These are phyloP conservation scores for Propithecus perrieri DNA, from an alignment of 2,797 vertebrate species.

Conservation along the genomic window DNA sequence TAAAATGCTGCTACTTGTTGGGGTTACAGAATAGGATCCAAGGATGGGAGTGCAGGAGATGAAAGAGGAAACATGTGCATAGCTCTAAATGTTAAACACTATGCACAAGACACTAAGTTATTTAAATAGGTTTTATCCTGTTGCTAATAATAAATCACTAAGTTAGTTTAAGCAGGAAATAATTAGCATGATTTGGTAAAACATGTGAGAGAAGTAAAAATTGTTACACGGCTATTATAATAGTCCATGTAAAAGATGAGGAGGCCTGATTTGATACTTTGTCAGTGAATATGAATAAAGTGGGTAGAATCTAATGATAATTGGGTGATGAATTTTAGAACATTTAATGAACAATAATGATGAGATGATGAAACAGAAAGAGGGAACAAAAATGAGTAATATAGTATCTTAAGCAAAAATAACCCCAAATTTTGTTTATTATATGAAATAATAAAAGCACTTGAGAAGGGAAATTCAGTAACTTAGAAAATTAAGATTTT, in stretches of 20 bases:
- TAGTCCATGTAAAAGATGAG: neutral
- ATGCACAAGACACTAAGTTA: neutral
- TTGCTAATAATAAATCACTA: neutral
- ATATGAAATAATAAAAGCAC: neutral
- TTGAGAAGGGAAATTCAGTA: neutral
- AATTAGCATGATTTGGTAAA: neutral
- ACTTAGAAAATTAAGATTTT: neutral
- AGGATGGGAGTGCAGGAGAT: neutral
- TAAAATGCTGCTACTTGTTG: neutral
- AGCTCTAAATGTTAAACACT: neutral
- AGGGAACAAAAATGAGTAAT: neutral
- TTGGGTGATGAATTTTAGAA: neutral
- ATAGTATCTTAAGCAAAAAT: neutral
- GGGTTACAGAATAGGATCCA: neutral
- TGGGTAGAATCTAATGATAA: neutral
- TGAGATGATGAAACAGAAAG: neutral
- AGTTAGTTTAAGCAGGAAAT: neutral
- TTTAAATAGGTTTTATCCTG: neutral
- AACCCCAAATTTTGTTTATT: neutral
- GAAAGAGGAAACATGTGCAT: neutral
- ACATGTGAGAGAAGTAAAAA: neutral
- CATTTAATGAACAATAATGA: neutral
- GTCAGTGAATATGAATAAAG: neutral
- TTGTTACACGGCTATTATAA: neutral
- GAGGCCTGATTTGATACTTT: neutral